Evolutionary conservation across 2,888 invertebrate genomes (phyloP), one percentile per base, ranked within the genome.

Genomic region (Oxytorus armatus): DNA sequence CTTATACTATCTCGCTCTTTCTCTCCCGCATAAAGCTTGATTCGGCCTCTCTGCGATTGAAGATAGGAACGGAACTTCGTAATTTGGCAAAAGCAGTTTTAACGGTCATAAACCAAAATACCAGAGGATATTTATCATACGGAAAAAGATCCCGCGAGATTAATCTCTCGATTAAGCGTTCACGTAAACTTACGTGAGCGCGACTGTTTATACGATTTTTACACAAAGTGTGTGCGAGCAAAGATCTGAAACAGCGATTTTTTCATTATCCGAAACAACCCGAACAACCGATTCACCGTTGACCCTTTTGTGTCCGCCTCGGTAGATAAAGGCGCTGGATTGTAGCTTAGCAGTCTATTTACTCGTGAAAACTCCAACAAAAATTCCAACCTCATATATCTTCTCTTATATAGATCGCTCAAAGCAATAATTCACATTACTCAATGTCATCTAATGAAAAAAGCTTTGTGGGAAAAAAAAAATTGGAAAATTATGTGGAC

Each of bases 31-130:
- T n/a, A n/a, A n/a, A n/a, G n/a, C n/a, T n/a, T n/a, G n/a, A n/a
- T n/a, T n/a, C 16, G 39, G 51, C 14, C 29, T 68, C 14, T 14
- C 51, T 39, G 53, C 44, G 11, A 18, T 21, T 55, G 44, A 25
- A 68, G 68, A 68, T 74, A 74, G 29, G 16, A 25, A n/a, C 21
- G 18, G 14, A 65, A 10, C n/a, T 53, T 29, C 36, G 53, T 53
- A 25, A 63, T 44, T 33, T 11, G 51, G n/a, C 42, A 16, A 73
- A 59, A 68, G 61, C 51, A 5, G 16, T 36, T 53, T 21, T 59
- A 16, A 23, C n/a, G 3, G 11, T 5, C 14, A 39, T 47, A 69
- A 74, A 16, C 61, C 39, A 18, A 49, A n/a, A 78, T 61, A 8
- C n/a, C 18, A 8, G n/a, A n/a, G 42, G 42, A 21, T 39, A 68